Conservation (phyloP, 2,113 vertebrate genomes). For the Tympanuchus pallidicinctus region DNA sequence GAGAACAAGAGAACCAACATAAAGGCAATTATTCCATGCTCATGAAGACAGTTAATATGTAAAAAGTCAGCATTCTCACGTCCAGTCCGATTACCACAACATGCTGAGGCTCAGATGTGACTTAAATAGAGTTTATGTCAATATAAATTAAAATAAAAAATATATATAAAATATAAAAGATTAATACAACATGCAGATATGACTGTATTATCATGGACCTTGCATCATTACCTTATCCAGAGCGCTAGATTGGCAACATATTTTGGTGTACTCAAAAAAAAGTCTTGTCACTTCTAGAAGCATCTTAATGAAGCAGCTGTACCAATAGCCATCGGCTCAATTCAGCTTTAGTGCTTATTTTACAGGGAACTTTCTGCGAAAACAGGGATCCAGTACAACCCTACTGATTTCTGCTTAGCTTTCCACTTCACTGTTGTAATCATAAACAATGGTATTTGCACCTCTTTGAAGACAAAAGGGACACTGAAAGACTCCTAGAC, state of each 20-base stretch:
- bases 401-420: not conserved
- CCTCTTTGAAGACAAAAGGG: not conserved
- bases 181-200: not conserved
- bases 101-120: not conserved
- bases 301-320: not conserved
- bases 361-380: not conserved
- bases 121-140: not conserved
- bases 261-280: not conserved
- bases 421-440: not conserved
- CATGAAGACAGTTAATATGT: not conserved
- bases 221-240: not conserved
- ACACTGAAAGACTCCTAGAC: not conserved
- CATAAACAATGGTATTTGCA: rapidly evolving
- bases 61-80: not conserved
- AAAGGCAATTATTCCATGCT: not conserved
- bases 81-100: not conserved
- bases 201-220: not conserved
- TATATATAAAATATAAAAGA: not conserved
- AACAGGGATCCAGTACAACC: not conserved
- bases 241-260: not conserved
- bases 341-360: not conserved
- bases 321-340: not conserved
- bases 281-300: not conserved
- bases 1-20: not conserved
- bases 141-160: not conserved